Conservation (phyloP, 2,113 vertebrate species). For the Corydoras sp. region DNA sequence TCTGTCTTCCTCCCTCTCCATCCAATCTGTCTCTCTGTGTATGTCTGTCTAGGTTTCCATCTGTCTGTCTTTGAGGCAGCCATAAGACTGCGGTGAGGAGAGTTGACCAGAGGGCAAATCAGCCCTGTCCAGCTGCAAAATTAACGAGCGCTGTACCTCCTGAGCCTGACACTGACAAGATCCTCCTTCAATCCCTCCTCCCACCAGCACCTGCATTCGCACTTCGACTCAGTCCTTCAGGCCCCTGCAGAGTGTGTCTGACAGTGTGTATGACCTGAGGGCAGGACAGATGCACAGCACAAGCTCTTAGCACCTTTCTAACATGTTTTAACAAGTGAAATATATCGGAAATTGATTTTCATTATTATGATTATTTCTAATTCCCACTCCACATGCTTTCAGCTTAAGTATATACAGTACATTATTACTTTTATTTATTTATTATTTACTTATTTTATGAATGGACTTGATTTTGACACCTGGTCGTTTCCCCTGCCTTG, state of each 20-base stretch:
- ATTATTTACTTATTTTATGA: too few species aligned
- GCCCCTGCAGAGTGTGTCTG: constrained; percentile 4
- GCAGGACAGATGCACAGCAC: not conserved
- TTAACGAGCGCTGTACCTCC: constrained; percentile 25
- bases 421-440: too few species aligned
- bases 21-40: constrained; percentile 7
- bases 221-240: constrained; percentile 5
- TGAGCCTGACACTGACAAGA: constrained; percentile 24
- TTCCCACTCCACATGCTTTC: too few species aligned
- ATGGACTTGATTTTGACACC: too few species aligned
- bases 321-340: constrained; percentile 5
- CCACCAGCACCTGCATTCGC: constrained; percentile 17
- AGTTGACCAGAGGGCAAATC: constrained; percentile 34
- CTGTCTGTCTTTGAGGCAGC: constrained; percentile 8
- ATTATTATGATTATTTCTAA: not conserved
- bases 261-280: constrained; percentile 13
- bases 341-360: not conserved
- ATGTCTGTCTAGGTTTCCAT: not conserved
- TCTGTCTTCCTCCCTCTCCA: constrained; percentile 25
- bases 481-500: too few species aligned
- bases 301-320: not conserved
- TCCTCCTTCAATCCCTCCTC: constrained; percentile 5
- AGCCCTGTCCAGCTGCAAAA: constrained; percentile 37
- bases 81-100: constrained; percentile 16
- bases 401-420: not conserved